These are phyloP conservation scores for Apodemus agrarius DNA, from an alignment of 2,797 vertebrate species.

Conservation along the genomic window DNA sequence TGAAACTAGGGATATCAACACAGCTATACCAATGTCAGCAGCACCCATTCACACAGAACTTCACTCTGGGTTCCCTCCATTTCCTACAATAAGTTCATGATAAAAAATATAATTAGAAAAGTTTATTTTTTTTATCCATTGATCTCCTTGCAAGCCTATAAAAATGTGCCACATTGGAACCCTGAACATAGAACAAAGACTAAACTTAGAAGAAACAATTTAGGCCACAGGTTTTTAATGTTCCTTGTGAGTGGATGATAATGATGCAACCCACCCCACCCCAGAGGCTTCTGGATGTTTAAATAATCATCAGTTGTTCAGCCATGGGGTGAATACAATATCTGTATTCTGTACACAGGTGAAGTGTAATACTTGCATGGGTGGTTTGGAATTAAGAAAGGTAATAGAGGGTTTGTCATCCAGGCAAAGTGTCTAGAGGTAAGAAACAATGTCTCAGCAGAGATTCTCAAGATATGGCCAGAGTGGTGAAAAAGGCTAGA, in stretches of 20 bases:
- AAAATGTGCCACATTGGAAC: not conserved
- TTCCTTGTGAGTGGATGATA: not conserved
- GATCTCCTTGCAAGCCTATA: not conserved
- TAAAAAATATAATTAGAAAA: conserved; percentile 7
- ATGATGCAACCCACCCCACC: not conserved
- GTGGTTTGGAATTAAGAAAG: not conserved
- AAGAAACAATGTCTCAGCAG: not conserved
- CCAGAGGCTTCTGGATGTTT: not conserved
- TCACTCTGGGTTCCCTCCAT: not conserved
- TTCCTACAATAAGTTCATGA: not conserved
- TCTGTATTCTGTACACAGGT: not conserved
- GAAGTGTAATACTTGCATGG: not conserved
- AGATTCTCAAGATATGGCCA: not conserved
- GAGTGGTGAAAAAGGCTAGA: not conserved
- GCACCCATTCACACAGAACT: not conserved
- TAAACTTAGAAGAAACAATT: not conserved
- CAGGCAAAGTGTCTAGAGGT: not conserved
- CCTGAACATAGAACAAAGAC: conserved; percentile 18
- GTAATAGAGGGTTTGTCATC: not conserved
- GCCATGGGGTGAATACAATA: not conserved
- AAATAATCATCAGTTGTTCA: not conserved
- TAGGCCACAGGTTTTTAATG: not conserved
- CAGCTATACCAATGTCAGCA: not conserved
- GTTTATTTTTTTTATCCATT: not conserved
- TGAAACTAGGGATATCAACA: not conserved